Evolutionary conservation across 1,140 invertebrate genomes (phyloP).

Genomic region (Drosophila oshimai): DNA sequence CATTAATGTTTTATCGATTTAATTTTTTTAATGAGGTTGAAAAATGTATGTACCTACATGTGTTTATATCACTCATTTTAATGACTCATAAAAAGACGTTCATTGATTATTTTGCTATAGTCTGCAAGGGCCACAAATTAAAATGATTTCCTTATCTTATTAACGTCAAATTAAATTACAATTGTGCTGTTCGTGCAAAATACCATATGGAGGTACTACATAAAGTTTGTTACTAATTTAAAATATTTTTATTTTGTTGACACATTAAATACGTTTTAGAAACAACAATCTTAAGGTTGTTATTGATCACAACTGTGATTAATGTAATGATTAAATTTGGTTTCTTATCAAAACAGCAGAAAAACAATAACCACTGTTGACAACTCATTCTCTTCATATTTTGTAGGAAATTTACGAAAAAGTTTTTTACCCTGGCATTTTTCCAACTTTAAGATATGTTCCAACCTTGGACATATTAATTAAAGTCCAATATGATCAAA

Average conservation of each 20-base stretch:
- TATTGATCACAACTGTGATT: not conserved
- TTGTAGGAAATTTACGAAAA: too few species aligned
- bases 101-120: not conserved
- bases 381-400: too few species aligned
- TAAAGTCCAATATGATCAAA: not conserved
- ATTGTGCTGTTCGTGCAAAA: too few species aligned
- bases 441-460: too few species aligned
- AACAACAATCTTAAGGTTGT: not conserved
- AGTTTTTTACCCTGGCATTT: too few species aligned
- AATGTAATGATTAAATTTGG: not conserved
- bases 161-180: not conserved
- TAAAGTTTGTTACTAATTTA: too few species aligned
- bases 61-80: not conserved
- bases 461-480: too few species aligned
- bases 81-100: not conserved
- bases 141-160: not conserved
- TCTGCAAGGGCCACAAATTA: not conserved
- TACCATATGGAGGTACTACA: too few species aligned
- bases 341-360: not conserved
- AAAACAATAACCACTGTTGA: not conserved
- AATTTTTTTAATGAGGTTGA: constrained; percentile 9
- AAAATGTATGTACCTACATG: not conserved
- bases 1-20: not conserved
- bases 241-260: not conserved
- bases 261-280: not conserved